Conservation (phyloP, 1,140 invertebrate genomes). For the Brachionus plicatilis region DNA sequence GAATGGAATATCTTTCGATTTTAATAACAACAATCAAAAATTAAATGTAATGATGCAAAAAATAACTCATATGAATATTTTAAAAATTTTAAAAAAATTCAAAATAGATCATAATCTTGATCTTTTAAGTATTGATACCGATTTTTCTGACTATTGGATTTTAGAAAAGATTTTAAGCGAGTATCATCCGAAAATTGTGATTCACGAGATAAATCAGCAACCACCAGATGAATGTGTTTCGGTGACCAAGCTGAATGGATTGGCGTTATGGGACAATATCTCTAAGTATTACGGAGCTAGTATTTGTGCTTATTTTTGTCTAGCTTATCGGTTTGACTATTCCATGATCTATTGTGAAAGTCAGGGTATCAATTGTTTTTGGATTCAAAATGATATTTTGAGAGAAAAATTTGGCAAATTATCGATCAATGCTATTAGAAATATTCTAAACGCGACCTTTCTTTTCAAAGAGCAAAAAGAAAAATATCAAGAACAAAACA, state of each 20-base stretch:
- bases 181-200: not conserved
- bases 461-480: not conserved
- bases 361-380: slow-evolving; percentile 29
- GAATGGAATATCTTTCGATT: slow-evolving; percentile 2
- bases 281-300: slow-evolving; percentile 25
- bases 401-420: not conserved
- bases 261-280: not conserved
- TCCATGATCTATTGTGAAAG: slow-evolving; percentile 37
- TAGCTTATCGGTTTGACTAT: not conserved
- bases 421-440: not conserved
- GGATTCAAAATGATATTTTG: slow-evolving; percentile 9
- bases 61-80: not conserved
- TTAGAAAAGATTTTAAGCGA: not conserved
- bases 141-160: slow-evolving; percentile 37
- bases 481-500: not conserved
- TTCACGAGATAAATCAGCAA: slow-evolving; percentile 36
- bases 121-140: slow-evolving; percentile 9
- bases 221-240: slow-evolving; percentile 10
- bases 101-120: not conserved
- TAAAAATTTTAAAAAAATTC: not conserved
- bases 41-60: slow-evolving; percentile 5
- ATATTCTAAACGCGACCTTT: not conserved
- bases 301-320: slow-evolving; percentile 32
- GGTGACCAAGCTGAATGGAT: not conserved
- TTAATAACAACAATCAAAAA: not conserved